Evolutionary conservation across 1,140 invertebrate species (phyloP).

Genomic region (Polyergus mexicanus): DNA sequence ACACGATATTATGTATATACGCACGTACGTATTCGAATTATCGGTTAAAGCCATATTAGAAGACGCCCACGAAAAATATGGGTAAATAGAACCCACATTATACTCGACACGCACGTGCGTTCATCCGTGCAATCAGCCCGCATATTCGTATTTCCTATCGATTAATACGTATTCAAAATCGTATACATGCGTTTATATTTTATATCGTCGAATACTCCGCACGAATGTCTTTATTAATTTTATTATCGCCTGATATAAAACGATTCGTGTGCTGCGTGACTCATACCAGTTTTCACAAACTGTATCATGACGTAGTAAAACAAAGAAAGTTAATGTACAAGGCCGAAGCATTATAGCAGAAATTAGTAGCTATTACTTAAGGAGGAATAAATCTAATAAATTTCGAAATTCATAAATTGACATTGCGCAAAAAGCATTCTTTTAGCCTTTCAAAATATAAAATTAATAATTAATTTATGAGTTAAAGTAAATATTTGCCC

Average conservation of each 20-base stretch:
- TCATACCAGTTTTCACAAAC: slow-evolving; percentile 13
- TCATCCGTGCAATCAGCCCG: background rate
- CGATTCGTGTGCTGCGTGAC: slow-evolving; percentile 29
- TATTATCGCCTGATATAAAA: slow-evolving; percentile 45
- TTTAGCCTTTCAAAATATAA: too few relatives aligned
- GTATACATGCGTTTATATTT: background rate
- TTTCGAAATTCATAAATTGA: too few relatives aligned
- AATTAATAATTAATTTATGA: too few relatives aligned
- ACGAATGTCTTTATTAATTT: slow-evolving; percentile 25
- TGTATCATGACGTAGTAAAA: background rate
- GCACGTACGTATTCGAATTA: background rate
- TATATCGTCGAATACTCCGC: background rate
- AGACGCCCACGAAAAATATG: slow-evolving; percentile 51
- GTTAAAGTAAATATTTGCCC: too few relatives aligned
- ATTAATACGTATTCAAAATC: slow-evolving; percentile 41
- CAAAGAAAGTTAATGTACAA: slow-evolving; percentile 23
- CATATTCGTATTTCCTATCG: slow-evolving; percentile 7
- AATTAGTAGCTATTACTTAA: slow-evolving; percentile 23
- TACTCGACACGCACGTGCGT: slow-evolving; percentile 18
- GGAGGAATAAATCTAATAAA: too few relatives aligned
- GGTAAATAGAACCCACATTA: background rate
- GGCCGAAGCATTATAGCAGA: background rate
- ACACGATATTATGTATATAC: slow-evolving; percentile 18
- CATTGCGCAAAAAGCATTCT: too few relatives aligned
- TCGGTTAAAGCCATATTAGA: slow-evolving; percentile 7